A percentile compares a stretch with the other conserved stretches of the same genome.
Evolutionary conservation across 2,888 invertebrate species (phyloP).

Genomic region (Archips crataeganus): DNA sequence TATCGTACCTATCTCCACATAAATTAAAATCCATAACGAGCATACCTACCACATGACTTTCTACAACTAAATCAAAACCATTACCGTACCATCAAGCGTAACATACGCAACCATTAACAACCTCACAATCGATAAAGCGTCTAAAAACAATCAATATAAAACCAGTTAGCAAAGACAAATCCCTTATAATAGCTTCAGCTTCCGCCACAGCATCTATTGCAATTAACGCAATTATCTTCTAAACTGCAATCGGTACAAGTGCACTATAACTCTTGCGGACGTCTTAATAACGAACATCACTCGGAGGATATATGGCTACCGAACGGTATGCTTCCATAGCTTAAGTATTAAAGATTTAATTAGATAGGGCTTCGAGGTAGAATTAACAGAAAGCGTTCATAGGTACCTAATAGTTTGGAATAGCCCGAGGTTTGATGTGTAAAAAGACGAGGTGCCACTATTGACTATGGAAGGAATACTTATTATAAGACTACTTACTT

Average conservation of each 20-base stretch:
- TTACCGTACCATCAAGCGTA: not conserved
- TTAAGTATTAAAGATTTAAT: slow-evolving; percentile 39
- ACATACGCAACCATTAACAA: not conserved
- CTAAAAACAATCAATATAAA: slow-evolving; percentile 17
- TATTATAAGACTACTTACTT: too few species aligned
- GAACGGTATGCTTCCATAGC: slow-evolving; percentile 31
- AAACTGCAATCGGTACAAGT: slow-evolving; percentile 49
- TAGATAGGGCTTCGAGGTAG: slow-evolving; percentile 29
- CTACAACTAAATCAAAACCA: slow-evolving; percentile 1
- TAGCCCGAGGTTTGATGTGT: too few species aligned
- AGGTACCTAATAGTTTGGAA: too few species aligned
- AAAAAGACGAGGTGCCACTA: too few species aligned
- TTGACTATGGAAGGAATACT: too few species aligned
- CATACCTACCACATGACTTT: not conserved
- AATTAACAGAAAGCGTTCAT: slow-evolving; percentile 6
- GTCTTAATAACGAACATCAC: slow-evolving; percentile 62
- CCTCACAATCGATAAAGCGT: slow-evolving; percentile 13
- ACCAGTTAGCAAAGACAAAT: slow-evolving; percentile 15
- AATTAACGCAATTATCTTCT: slow-evolving; percentile 47
- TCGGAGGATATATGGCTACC: slow-evolving; percentile 58
- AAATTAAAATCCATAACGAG: not conserved
- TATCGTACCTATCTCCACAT: not conserved
- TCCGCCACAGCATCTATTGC: slow-evolving; percentile 22
- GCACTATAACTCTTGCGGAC: slow-evolving; percentile 63
- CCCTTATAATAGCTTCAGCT: slow-evolving; percentile 3